These are phyloP conservation scores for Neria commutata DNA, from an alignment of 2,888 invertebrate genomes.

Conservation along the genomic window DNA sequence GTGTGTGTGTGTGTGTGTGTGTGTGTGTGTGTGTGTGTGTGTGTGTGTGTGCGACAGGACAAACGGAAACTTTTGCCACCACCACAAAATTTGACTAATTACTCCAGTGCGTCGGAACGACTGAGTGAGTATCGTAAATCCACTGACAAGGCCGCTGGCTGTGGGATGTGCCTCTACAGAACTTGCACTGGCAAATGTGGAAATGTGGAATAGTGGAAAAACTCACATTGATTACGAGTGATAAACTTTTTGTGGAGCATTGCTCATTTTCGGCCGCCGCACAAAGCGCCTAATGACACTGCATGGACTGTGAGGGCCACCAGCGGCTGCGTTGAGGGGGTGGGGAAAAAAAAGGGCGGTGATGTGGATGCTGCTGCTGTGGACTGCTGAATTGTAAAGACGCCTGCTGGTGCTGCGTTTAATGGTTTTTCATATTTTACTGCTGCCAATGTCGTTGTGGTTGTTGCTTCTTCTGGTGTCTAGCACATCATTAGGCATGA, in stretches of 20 bases:
- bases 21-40: not conserved
- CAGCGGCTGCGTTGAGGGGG: not conserved
- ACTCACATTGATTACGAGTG: not conserved
- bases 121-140: not conserved
- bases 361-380: not conserved
- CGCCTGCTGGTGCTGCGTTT: conserved; percentile 13
- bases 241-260: not conserved
- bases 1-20: conserved; percentile 3
- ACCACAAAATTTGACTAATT: conserved; percentile 24
- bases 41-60: conserved; percentile 7
- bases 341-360: not conserved
- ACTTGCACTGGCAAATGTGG: not conserved
- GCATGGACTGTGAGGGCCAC: not conserved
- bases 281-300: conserved; percentile 12
- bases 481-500: conserved; percentile 21
- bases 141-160: not conserved
- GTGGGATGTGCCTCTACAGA: no score
- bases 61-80: conserved; percentile 11
- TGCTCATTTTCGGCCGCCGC: not conserved
- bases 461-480: conserved; percentile 9
- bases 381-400: no score
- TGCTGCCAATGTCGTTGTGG: conserved; percentile 1
- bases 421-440: conserved; percentile 1
- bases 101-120: not conserved
- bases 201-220: not conserved